Conservation (phyloP, 1,140 invertebrate genomes). For the Lepidurus apus region DNA sequence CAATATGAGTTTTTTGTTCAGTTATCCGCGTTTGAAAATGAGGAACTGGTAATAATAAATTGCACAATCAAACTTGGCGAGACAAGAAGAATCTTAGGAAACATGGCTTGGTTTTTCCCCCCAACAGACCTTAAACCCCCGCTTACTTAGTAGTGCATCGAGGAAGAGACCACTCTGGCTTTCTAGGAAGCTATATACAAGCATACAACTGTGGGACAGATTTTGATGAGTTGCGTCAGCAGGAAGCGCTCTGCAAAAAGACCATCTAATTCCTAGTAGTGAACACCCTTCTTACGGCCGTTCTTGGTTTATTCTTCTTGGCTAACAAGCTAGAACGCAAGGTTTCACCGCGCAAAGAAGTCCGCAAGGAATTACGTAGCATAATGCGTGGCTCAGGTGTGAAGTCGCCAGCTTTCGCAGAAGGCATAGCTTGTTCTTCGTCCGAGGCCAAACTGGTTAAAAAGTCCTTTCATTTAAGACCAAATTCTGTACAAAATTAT, state of each 20-base stretch:
- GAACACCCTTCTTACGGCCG: not conserved
- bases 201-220: not conserved
- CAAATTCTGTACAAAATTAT: not conserved
- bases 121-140: not conserved
- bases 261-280: conserved; percentile 19
- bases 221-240: not conserved
- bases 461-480: not conserved
- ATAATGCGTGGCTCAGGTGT: not conserved
- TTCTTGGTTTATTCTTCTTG: not conserved
- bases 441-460: conserved; percentile 11
- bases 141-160: not conserved
- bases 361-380: conserved; percentile 47
- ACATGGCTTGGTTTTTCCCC: not conserved
- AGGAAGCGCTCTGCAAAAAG: not conserved
- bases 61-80: not conserved
- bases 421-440: not conserved
- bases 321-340: conserved; percentile 55
- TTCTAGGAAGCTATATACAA: not conserved
- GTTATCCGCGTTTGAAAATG: not conserved
- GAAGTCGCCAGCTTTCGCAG: not conserved
- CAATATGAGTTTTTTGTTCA: not conserved
- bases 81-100: not conserved
- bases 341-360: conserved; percentile 57
- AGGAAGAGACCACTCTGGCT: not conserved
- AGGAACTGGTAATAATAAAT: not conserved